Conservation (phyloP, 1,140 invertebrate species). For the Drosophila ironensis region DNA sequence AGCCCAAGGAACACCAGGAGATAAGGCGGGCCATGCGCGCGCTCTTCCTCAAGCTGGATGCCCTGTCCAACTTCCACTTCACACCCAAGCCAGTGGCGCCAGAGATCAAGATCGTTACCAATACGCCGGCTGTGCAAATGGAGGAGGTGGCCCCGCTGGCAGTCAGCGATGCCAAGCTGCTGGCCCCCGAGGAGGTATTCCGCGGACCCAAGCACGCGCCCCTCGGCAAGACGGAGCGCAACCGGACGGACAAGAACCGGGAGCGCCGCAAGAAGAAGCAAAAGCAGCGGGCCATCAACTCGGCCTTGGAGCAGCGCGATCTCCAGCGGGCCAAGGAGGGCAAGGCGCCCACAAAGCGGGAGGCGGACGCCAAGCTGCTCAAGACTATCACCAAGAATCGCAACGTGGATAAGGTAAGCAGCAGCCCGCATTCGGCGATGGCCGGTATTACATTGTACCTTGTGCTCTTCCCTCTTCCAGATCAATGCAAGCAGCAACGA, state of each 20-base stretch:
- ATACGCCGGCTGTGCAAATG: constrained; percentile 94
- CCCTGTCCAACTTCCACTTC: constrained; percentile 96
- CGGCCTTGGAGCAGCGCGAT: constrained; percentile 84
- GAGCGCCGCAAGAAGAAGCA: constrained; percentile 94
- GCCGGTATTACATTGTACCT: no score
- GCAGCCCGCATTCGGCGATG: no score
- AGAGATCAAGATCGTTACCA: constrained; percentile 95
- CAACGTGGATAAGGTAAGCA: constrained; percentile 85
- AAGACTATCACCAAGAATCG: constrained; percentile 86
- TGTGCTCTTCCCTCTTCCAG: constrained; percentile 71
- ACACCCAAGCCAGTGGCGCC: constrained; percentile 93
- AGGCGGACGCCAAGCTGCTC: constrained; percentile 83
- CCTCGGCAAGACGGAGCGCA: constrained; percentile 91
- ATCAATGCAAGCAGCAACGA: constrained; percentile 79
- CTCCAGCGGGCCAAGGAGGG: constrained; percentile 82
- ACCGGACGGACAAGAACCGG: constrained; percentile 93
- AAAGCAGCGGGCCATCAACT: constrained; percentile 85
- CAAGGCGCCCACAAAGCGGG: constrained; percentile 84
- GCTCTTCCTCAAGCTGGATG: constrained; percentile 94
- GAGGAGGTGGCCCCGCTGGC: constrained; percentile 97
- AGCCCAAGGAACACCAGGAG: constrained; percentile 89
- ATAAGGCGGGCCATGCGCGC: constrained; percentile 89
- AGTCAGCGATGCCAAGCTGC: constrained; percentile 90
- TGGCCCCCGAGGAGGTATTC: constrained; percentile 97
- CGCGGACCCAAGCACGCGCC: constrained; percentile 89